These are phyloP conservation scores for Marcusenius ussheri DNA, from an alignment of 2,113 vertebrate genomes.

Conservation along the genomic window DNA sequence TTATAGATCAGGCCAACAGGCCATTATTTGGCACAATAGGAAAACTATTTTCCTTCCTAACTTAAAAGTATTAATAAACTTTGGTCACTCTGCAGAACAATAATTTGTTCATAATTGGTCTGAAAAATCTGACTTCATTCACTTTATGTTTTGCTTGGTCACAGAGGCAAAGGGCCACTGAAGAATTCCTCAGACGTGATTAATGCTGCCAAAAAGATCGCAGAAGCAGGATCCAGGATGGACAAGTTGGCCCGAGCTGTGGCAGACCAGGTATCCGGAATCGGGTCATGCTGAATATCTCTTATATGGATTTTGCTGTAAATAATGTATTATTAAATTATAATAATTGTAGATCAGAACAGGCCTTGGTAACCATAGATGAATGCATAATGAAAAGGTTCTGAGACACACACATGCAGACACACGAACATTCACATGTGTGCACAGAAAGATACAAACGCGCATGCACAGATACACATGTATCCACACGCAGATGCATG, in stretches of 20 bases:
- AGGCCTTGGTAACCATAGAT: neutral
- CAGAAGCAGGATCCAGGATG: slow-evolving; percentile 97
- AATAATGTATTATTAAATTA: neutral
- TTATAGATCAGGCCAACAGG: neutral
- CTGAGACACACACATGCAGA: neutral
- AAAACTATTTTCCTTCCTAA: neutral
- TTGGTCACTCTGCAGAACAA: neutral
- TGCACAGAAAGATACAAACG: no score
- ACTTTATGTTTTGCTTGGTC: slow-evolving; percentile 29
- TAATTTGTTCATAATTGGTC: neutral
- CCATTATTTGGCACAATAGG: neutral
- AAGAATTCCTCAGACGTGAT: slow-evolving; percentile 99
- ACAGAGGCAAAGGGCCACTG: slow-evolving; percentile 94
- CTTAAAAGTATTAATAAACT: neutral
- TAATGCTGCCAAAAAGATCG: slow-evolving; percentile 98
- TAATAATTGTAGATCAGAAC: neutral
- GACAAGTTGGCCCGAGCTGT: slow-evolving; percentile 95
- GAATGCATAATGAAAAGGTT: neutral
- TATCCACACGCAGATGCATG: no score
- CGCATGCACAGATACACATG: no score
- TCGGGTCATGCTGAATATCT: neutral
- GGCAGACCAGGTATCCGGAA: slow-evolving; percentile 83
- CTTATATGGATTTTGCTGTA: neutral
- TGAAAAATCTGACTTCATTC: neutral
- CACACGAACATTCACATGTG: no score